These are phyloP conservation scores for Scaptomyza hsui DNA, from an alignment of 1,140 invertebrate genomes.

Conservation along the genomic window DNA sequence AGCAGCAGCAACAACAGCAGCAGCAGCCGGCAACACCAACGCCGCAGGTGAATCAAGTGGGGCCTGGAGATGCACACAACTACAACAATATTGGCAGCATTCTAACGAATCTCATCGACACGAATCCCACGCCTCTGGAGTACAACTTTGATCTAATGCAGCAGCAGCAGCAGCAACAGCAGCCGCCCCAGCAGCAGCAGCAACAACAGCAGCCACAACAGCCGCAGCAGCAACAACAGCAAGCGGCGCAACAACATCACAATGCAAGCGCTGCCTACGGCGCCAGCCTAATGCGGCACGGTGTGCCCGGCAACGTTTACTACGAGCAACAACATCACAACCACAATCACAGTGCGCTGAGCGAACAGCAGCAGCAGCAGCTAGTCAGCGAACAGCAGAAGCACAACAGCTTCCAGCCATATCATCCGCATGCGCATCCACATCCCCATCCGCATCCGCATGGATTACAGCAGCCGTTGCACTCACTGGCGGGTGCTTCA, in stretches of 20 bases:
- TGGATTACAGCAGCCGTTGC: conserved; percentile 56
- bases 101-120: conserved; percentile 83
- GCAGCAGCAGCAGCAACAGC: conserved; percentile 44
- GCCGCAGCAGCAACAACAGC: conserved; percentile 46
- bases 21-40: conserved; percentile 59
- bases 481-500: conserved; percentile 52
- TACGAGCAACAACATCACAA: conserved; percentile 70
- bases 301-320: conserved; percentile 54
- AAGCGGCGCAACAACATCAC: conserved; percentile 66
- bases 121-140: conserved; percentile 76
- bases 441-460: conserved; percentile 48
- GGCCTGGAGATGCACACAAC: conserved; percentile 66
- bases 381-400: conserved; percentile 78
- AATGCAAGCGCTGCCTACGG: conserved; percentile 49
- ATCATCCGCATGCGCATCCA: conserved; percentile 59
- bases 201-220: conserved; percentile 36
- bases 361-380: conserved; percentile 40
- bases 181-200: conserved; percentile 56
- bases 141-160: conserved; percentile 81
- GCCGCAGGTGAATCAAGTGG: conserved; percentile 45
- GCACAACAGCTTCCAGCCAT: conserved; percentile 80
- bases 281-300: conserved; percentile 64
- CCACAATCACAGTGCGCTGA: conserved; percentile 41
- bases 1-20: conserved; percentile 60
- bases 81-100: conserved; percentile 84